phyloP scores from a whole-genome alignment of 2,113 vertebrate genomes.

The Cebus imitator region DNA sequence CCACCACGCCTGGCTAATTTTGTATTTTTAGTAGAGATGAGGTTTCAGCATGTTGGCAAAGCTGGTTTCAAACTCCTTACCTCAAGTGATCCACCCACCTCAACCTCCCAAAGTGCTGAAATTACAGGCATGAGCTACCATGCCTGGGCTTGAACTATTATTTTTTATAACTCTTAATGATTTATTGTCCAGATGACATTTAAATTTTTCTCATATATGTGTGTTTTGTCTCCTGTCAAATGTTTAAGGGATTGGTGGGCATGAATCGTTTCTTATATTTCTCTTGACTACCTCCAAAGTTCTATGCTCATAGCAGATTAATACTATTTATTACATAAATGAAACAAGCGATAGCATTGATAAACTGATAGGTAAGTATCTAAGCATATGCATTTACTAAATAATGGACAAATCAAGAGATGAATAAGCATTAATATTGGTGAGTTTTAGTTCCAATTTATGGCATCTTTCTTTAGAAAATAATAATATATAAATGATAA shows the following conservation, averaged over 20 bases:
- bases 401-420: not conserved
- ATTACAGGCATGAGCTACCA: not conserved
- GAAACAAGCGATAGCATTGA: not conserved
- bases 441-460: not conserved
- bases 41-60: not conserved
- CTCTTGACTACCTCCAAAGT: not conserved
- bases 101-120: not conserved
- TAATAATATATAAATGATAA: not conserved
- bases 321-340: not conserved
- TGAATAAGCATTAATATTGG: not conserved
- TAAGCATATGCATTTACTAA: not conserved
- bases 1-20: not conserved
- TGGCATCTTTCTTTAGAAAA: not conserved
- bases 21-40: not conserved
- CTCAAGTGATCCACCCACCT: not conserved
- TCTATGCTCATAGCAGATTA: not conserved
- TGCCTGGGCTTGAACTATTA: not conserved
- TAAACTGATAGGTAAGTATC: not conserved
- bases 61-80: not conserved
- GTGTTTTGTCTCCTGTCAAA: not conserved
- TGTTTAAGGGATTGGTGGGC: not conserved
- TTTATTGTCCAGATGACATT: not conserved
- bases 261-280: not conserved
- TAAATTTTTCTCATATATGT: not conserved
- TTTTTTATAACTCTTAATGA: not conserved